Conservation (phyloP, 2,888 invertebrate species). For the Drosophila recens region DNA sequence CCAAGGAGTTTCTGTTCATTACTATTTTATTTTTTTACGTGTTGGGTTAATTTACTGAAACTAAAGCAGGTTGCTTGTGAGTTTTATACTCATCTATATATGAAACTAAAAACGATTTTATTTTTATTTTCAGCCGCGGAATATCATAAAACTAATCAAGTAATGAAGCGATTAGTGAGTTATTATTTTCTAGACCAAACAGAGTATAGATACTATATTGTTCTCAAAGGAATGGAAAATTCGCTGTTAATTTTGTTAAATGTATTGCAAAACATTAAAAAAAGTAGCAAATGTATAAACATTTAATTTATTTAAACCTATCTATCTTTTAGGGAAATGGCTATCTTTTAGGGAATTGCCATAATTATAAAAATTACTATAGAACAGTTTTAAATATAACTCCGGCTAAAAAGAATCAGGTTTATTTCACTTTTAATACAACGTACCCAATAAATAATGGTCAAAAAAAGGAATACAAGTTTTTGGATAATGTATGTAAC, state of each 20-base stretch:
- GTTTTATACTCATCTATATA: neutral
- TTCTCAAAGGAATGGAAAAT: too few relatives aligned
- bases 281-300: too few relatives aligned
- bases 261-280: too few relatives aligned
- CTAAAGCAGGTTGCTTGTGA: neutral
- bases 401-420: neutral
- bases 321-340: neutral
- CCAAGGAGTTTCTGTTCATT: slow-evolving; percentile 36
- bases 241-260: too few relatives aligned
- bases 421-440: neutral
- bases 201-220: too few relatives aligned
- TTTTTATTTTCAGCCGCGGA: neutral
- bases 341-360: neutral
- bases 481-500: neutral
- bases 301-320: too few relatives aligned
- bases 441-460: neutral
- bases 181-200: too few relatives aligned
- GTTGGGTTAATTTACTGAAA: neutral
- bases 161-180: too few relatives aligned
- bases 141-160: neutral
- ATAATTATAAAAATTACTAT: neutral
- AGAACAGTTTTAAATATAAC: neutral
- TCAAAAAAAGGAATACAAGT: neutral
- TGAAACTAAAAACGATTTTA: neutral
- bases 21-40: neutral